Evolutionary conservation across 2,888 invertebrate species (phyloP), one percentile per base, ranked within the genome.

Genomic region (Ptilodon capucinus): DNA sequence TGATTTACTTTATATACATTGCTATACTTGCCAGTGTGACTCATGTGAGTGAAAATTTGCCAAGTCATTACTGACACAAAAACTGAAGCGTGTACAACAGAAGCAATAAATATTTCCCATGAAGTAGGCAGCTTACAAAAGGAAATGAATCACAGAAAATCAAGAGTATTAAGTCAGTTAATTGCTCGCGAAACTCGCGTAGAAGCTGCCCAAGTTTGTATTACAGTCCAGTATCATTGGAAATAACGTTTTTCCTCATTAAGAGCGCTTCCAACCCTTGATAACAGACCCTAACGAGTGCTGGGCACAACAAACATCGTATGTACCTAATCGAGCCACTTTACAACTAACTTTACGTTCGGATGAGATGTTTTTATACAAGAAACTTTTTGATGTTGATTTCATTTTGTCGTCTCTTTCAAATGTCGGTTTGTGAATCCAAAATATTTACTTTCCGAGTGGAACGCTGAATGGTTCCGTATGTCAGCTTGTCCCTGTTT

Each of bases 161-260:
- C 65, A 72, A 61, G 70, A 65, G 73, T 71, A 77, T 74, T 68
- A 66, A 71, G 62, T 58, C 54, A 71, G 78, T 76, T 81, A 79
- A 80, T 82, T 81, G 77, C 65, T 54, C 68, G 69, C 57, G 64
- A 72, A 82, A 81, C 68, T 79, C 76, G 62, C 55, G 68, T 57
- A 58, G 66, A 60, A 65, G 55, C 64, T 64, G 56, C 64, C 65
- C 67, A 79, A 78, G 71, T 79, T 81, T 64, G 60, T 74, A 67
- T 69, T 75, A 55, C 64, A 61, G 55, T 59, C 61, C 62, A 60
- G 66, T 69, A 76, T 74, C 71, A 76, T 66, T 73, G 71, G 52
- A 60, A 66, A 49, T 64, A 73, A 66, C 77, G 71, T 81, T 84
- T 84, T 81, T 83, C 79, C 80, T 85, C 81, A 81, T 85, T 81